Conservation (phyloP, 1,140 invertebrate species). For the Zaprionus lachaisei region DNA sequence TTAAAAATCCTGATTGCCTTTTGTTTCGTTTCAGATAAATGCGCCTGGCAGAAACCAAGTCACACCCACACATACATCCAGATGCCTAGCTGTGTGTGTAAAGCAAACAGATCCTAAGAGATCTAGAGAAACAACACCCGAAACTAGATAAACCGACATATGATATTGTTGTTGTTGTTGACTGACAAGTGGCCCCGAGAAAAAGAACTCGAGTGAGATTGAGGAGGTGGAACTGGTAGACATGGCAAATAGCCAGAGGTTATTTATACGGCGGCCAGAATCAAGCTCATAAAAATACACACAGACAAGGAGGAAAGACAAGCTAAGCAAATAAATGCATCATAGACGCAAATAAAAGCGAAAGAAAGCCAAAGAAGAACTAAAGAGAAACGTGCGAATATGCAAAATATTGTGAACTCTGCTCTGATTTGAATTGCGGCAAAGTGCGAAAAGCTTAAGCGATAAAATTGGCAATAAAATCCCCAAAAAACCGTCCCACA, state of each 20-base stretch:
- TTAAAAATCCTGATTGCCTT: constrained; percentile 77
- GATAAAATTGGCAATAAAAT: constrained; percentile 72
- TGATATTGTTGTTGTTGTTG: constrained; percentile 41
- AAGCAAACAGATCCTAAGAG: constrained; percentile 12
- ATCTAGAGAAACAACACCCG: constrained; percentile 28
- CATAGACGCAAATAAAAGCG: constrained; percentile 31
- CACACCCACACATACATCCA: constrained; percentile 1
- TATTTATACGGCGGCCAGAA: constrained; percentile 48
- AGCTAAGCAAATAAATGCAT: constrained; percentile 39
- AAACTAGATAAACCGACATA: constrained; percentile 47
- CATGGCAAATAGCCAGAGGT: constrained; percentile 53
- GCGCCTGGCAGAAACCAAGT: constrained; percentile 36
- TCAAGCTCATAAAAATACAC: constrained; percentile 48
- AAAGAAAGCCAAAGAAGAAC: constrained; percentile 43
- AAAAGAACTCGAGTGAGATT: constrained; percentile 26
- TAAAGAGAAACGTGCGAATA: constrained; percentile 9
- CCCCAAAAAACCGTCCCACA: constrained; percentile 32
- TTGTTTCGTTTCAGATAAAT: constrained; percentile 78
- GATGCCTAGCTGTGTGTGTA: constrained; percentile 3
- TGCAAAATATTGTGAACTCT: constrained; percentile 7
- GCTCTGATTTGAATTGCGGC: constrained; percentile 13
- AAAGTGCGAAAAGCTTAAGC: constrained; percentile 47
- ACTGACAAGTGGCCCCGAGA: constrained; percentile 1
- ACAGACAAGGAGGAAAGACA: constrained; percentile 1
- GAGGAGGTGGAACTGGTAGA: background rate